Percentiles rank a stretch among this genome's conserved stretches.
phyloP scores from a whole-genome alignment of 1,140 invertebrate species.

The Venturia canescens region DNA sequence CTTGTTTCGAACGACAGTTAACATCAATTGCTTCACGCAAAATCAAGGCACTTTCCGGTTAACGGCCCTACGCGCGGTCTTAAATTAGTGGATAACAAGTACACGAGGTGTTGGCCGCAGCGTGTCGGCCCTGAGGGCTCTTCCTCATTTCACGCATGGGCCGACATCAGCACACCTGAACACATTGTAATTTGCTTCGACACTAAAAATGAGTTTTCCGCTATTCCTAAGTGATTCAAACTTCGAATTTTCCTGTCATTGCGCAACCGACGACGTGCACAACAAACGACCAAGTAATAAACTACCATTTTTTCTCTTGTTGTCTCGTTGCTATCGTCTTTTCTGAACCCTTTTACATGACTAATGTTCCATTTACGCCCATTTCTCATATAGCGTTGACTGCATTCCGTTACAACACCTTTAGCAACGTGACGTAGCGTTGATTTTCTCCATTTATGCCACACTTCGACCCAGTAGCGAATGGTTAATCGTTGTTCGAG shows the following conservation, averaged over 20 bases:
- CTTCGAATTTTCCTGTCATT: too few relatives aligned
- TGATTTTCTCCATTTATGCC: background rate
- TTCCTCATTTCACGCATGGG: conserved; percentile 39
- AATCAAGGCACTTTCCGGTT: conserved; percentile 1
- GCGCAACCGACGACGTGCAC: too few relatives aligned
- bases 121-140: conserved; percentile 17
- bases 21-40: conserved; percentile 7
- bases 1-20: background rate
- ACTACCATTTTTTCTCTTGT: too few relatives aligned
- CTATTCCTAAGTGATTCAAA: too few relatives aligned
- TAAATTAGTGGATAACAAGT: background rate
- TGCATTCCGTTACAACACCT: background rate
- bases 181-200: background rate
- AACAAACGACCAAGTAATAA: too few relatives aligned
- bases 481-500: background rate
- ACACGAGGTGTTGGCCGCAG: conserved; percentile 22
- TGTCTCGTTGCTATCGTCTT: too few relatives aligned
- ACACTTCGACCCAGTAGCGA: conserved; percentile 2
- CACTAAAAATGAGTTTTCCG: too few relatives aligned
- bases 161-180: background rate
- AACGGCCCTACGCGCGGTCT: background rate
- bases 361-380: too few relatives aligned
- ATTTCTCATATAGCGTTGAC: too few relatives aligned
- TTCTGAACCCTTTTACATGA: too few relatives aligned
- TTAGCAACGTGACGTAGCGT: conserved; percentile 15